These are phyloP conservation scores for Gymnocheta viridis DNA, from an alignment of 2,888 invertebrate genomes.

Conservation along the genomic window DNA sequence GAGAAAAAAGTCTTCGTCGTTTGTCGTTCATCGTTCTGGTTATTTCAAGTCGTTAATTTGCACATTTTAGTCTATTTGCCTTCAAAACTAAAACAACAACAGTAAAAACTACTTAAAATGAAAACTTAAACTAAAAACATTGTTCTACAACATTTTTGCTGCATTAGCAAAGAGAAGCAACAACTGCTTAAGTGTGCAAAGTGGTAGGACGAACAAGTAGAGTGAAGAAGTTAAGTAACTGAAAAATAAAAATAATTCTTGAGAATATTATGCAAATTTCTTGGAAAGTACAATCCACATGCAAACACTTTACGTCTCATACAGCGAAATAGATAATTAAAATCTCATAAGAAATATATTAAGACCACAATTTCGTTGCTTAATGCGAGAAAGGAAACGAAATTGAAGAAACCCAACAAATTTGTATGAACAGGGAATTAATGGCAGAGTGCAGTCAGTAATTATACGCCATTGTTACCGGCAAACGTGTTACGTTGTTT, in stretches of 20 bases:
- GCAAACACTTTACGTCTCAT: conserved; percentile 10
- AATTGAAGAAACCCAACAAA: background rate
- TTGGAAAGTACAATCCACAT: conserved; percentile 13
- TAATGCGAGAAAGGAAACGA: background rate
- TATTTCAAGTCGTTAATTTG: conserved; percentile 60
- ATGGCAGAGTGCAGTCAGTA: conserved; percentile 21
- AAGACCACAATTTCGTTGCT: conserved; percentile 68
- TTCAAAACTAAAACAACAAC: background rate
- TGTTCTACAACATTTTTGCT: conserved; percentile 12
- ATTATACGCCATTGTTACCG: background rate
- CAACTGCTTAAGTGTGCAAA: conserved; percentile 47
- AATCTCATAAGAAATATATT: conserved; percentile 71
- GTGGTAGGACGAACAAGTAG: background rate
- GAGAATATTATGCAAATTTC: conserved; percentile 48
- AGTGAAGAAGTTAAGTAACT: background rate
- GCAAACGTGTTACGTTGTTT: conserved; percentile 7
- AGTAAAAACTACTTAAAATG: background rate
- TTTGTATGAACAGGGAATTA: conserved; percentile 38
- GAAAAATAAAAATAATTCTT: conserved; percentile 37
- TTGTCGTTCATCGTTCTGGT: background rate
- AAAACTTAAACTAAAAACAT: conserved; percentile 19
- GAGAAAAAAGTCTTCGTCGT: conserved; percentile 20
- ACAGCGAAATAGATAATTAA: conserved; percentile 68
- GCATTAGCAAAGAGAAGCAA: conserved; percentile 43
- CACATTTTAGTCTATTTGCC: conserved; percentile 42